A percentile compares a stretch with the other conserved stretches of the same genome.
Evolutionary conservation across 2,797 vertebrate genomes (phyloP).

Genomic region (Amniataba percoides): DNA sequence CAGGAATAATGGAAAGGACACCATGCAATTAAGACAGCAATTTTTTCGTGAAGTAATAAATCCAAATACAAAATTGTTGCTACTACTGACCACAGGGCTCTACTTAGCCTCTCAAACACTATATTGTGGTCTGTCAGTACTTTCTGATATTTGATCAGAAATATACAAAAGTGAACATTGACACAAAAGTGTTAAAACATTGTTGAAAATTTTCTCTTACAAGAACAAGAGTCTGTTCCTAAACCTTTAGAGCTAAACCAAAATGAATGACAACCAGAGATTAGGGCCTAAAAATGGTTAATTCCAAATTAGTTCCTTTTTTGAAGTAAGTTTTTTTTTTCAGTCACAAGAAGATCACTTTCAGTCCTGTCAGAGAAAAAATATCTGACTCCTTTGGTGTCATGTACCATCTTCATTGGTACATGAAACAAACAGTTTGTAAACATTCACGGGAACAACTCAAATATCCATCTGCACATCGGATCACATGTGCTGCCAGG

Average conservation of each 20-base stretch:
- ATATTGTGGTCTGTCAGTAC: conserved; percentile 16
- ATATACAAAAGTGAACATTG: conserved; percentile 29
- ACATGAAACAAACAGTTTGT: conserved; percentile 60
- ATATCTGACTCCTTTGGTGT: conserved; percentile 52
- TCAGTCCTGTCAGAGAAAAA: conserved; percentile 28
- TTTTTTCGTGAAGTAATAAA: conserved; percentile 5
- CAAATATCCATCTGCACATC: conserved; percentile 31
- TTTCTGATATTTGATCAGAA: conserved; percentile 25
- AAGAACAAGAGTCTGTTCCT: conserved; percentile 15
- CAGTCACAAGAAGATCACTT: conserved; percentile 13
- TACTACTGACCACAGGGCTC: conserved; percentile 41
- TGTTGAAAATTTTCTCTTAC: conserved; percentile 6
- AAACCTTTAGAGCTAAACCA: conserved; percentile 23
- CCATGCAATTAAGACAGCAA: conserved; percentile 16
- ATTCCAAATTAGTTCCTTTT: conserved; percentile 28
- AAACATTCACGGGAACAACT: conserved; percentile 67
- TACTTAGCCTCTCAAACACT: conserved; percentile 25
- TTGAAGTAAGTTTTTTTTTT: conserved; percentile 13
- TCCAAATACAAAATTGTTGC: conserved; percentile 34
- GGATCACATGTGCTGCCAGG: conserved; percentile 93
- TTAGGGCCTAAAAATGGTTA: conserved; percentile 4
- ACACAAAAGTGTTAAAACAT: conserved; percentile 25
- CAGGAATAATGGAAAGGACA: conserved; percentile 13
- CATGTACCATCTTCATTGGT: conserved; percentile 26
- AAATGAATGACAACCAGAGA: conserved; percentile 16